Evolutionary conservation across 2,797 vertebrate species (phyloP).

Genomic region (Sebastolobus alascanus): DNA sequence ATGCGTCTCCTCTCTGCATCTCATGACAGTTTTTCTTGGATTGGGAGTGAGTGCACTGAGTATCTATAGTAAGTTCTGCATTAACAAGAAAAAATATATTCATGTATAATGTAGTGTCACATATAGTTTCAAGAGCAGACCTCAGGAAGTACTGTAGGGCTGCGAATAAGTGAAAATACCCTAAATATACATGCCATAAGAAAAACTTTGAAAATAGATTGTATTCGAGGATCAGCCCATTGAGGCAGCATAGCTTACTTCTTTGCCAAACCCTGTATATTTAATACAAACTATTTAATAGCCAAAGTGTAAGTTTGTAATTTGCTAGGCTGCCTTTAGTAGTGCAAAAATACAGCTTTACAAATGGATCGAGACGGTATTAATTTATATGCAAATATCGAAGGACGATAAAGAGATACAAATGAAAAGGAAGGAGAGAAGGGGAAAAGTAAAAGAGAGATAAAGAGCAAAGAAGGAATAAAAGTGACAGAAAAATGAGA

Average conservation of each 20-base stretch:
- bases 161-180: neutral
- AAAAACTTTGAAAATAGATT: neutral
- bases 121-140: neutral
- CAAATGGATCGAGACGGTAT: neutral
- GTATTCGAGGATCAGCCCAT: neutral
- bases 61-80: neutral
- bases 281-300: neutral
- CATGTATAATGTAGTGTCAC: neutral
- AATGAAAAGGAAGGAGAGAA: neutral
- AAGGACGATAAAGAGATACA: neutral
- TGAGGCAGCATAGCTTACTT: neutral
- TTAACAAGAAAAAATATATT: neutral
- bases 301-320: neutral
- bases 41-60: neutral
- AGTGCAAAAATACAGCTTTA: neutral
- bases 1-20: slow-evolving; percentile 30
- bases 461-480: neutral
- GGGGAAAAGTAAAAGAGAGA: neutral
- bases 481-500: neutral
- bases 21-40: slow-evolving; percentile 8
- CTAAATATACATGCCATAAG: neutral
- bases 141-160: neutral
- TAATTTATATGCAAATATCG: neutral
- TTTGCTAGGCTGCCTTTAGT: neutral
- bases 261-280: neutral